Evolutionary conservation across 2,113 vertebrate species (phyloP), one percentile per base, ranked within the genome.

Genomic region (Noctilio leporinus): DNA sequence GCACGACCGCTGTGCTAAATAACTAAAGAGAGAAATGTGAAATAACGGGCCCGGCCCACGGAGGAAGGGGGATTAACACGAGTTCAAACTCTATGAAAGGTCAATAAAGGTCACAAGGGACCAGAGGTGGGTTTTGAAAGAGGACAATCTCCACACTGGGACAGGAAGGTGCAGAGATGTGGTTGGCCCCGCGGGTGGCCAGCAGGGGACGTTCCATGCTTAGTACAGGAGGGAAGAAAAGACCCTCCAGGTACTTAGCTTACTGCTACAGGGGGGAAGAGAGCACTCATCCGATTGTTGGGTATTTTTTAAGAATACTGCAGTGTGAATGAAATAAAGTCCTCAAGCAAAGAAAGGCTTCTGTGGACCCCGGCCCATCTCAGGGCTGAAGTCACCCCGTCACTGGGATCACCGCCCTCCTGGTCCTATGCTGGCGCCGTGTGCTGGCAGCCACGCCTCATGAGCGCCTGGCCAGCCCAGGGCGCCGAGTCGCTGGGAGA

Each of bases 381-480:
- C 1, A 4, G 26, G 0, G 1, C 40, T 0, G 3, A 51, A 7
- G 12, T 47, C 38, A 12, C 33, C 12, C 83, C 24, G 33, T 30
- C 47, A 15, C 16, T 3, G 1, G 35, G 82, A 45, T 45, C 11
- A 2, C 1, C 40, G 9, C 30, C 57, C 26, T 55, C 11, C 2
- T 0, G 5, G 38, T 10, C 22, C 38, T 19, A 24, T 2, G 0
- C 12, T 9, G 22, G 10, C 7, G 1, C 35, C 11, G 47, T 47
- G 10, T 20, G 10, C 20, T 30, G 45, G 5, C 53, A 45, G 64
- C 9, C 57, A 2, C 1, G 0, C 12, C 14, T 30, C 10, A 9
- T 3, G 30, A 0, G 17, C 19, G 19, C 28, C 33, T 20, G 9
- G 85, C 75, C 28, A 55, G 10, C n/a, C 0, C 0, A 2, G 15